Evolutionary conservation across 1,140 invertebrate species (phyloP), one percentile per base, ranked within the genome.

Genomic region (Sminthurinus signatus): DNA sequence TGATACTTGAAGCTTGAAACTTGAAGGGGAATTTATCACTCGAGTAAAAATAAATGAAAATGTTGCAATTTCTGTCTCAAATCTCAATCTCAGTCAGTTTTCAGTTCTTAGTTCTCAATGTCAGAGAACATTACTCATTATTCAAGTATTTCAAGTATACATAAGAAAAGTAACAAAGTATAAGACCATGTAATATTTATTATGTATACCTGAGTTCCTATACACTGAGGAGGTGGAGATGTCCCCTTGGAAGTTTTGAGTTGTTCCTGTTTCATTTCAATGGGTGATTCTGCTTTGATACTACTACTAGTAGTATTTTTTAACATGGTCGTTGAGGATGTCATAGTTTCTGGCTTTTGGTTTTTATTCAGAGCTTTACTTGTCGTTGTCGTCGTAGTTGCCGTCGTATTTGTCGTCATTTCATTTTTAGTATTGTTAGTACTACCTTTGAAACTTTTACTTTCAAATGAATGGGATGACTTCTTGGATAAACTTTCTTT

Each of bases 131-230:
- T n/a, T n/a, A n/a, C n/a, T n/a, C n/a, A n/a, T n/a, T n/a, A n/a
- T n/a, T n/a, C n/a, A n/a, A n/a, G n/a, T n/a, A n/a, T n/a, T n/a
- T n/a, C n/a, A n/a, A n/a, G n/a, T n/a, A n/a, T n/a, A n/a, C n/a
- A n/a, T n/a, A n/a, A n/a, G n/a, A n/a, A n/a, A n/a, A n/a, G n/a
- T n/a, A n/a, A n/a, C n/a, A n/a, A n/a, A n/a, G n/a, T n/a, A n/a
- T n/a, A n/a, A n/a, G n/a, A n/a, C n/a, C n/a, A n/a, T n/a, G n/a
- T n/a, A n/a, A n/a, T n/a, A n/a, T n/a, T n/a, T n/a, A n/a, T n/a
- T n/a, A n/a, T n/a, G n/a, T n/a, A n/a, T n/a, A 91, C 89, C 82
- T 91, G 89, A 28, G 89, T 91, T 28, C 88, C 88, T 71, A 89
- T 89, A 75, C 81, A 88, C 77, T 91, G 89, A 8, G 89, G 89